phyloP scores from a whole-genome alignment of 1,140 invertebrate species.

The Antheraea pernyi region DNA sequence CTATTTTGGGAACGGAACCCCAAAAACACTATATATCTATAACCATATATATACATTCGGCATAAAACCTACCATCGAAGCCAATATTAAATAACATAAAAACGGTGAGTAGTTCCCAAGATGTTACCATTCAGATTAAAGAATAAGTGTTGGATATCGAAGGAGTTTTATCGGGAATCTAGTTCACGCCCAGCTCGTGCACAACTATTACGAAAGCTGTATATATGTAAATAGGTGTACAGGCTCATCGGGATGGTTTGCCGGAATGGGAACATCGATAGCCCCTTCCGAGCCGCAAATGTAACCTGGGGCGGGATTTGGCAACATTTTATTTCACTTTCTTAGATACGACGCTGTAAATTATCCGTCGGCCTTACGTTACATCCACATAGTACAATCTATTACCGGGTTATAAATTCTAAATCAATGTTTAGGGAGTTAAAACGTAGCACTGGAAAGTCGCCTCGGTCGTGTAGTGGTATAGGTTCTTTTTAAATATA shows the following conservation, averaged over 20 bases:
- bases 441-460: background rate
- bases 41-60: background rate
- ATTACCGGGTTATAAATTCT: background rate
- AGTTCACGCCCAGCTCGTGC: constrained; percentile 47
- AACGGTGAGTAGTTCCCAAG: background rate
- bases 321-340: constrained; percentile 54
- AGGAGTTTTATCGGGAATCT: constrained; percentile 44
- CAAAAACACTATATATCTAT: too few relatives aligned
- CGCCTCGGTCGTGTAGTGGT: too few relatives aligned
- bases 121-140: constrained; percentile 37
- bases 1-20: too few relatives aligned
- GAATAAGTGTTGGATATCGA: constrained; percentile 23
- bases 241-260: constrained; percentile 31
- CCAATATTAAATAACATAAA: constrained; percentile 2
- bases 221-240: constrained; percentile 44
- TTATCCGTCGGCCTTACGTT: background rate
- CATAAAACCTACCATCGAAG: background rate
- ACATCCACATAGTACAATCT: background rate
- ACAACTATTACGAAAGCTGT: constrained; percentile 44
- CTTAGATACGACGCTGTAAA: constrained; percentile 4
- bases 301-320: constrained; percentile 32
- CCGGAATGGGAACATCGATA: constrained; percentile 46
- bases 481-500: too few relatives aligned
- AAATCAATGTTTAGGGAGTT: background rate
- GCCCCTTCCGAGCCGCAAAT: constrained; percentile 27